These are phyloP conservation scores for Oophaga pumilio DNA, from an alignment of 2,113 vertebrate species.

Conservation along the genomic window DNA sequence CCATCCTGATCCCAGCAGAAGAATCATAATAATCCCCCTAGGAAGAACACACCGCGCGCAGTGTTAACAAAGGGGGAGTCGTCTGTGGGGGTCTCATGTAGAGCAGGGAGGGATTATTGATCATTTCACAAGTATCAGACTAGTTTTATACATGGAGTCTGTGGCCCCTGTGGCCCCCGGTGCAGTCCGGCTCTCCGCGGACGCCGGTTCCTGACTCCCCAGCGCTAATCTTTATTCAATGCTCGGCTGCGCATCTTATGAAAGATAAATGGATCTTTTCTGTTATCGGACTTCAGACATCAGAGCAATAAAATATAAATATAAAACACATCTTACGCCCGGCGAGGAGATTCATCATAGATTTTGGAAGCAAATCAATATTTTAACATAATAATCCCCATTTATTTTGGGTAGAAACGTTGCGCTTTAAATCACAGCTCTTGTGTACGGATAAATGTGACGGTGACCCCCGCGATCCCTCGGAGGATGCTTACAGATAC, in stretches of 20 bases:
- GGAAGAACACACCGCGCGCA: too few species aligned
- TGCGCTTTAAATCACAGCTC: constrained; percentile 6
- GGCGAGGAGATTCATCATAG: constrained; percentile 20
- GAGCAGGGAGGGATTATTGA: background rate
- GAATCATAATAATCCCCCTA: too few species aligned
- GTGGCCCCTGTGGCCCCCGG: background rate
- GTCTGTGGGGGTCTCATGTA: too few species aligned
- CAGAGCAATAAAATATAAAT: constrained; percentile 32
- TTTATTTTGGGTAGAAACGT: constrained; percentile 13
- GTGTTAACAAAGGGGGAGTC: too few species aligned
- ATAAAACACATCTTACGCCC: constrained; percentile 14
- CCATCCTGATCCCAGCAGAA: too few species aligned
- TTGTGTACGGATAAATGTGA: constrained; percentile 1
- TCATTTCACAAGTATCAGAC: background rate
- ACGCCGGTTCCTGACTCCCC: background rate
- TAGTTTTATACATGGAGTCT: background rate
- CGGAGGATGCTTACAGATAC: constrained; percentile 4
- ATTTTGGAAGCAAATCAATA: constrained; percentile 29
- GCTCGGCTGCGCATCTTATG: constrained; percentile 6
- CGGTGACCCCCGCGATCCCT: background rate
- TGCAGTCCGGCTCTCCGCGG: background rate
- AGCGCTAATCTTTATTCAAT: constrained; percentile 26
- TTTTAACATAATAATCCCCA: constrained; percentile 42
- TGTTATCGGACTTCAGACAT: constrained; percentile 23
- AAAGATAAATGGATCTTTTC: constrained; percentile 20